These are phyloP conservation scores for Lasioglossum pauxillum DNA, from an alignment of 2,888 invertebrate species.

Conservation along the genomic window DNA sequence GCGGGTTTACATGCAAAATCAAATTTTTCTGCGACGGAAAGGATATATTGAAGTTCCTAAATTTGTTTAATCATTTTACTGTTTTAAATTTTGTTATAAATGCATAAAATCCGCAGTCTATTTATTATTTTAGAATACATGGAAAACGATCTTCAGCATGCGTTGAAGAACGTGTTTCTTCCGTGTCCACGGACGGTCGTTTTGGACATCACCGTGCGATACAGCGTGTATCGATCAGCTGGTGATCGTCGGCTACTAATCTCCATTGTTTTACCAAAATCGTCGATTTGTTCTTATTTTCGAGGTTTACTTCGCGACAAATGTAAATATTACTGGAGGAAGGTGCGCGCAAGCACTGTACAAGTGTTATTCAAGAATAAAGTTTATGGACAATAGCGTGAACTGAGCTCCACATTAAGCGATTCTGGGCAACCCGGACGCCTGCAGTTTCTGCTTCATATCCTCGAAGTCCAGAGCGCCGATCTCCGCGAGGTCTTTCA, in stretches of 20 bases:
- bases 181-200: not conserved
- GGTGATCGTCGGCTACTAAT: conserved; percentile 8
- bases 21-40: not conserved
- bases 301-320: not conserved
- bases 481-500: conserved; percentile 69
- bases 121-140: conserved; percentile 7
- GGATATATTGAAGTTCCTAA: not conserved
- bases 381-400: conserved; percentile 39
- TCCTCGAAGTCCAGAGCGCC: conserved; percentile 70
- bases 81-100: not conserved
- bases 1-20: not conserved
- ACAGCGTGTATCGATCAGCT: conserved; percentile 34
- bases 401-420: not conserved
- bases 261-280: not conserved
- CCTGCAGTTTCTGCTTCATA: conserved; percentile 73
- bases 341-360: conserved; percentile 49
- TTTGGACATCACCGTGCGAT: conserved; percentile 14
- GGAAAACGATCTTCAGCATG: conserved; percentile 16
- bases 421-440: conserved; percentile 65
- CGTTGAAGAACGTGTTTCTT: conserved; percentile 17
- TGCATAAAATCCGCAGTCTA: not conserved
- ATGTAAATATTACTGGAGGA: conserved; percentile 23
- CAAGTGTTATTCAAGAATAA: conserved; percentile 60
- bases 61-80: not conserved
- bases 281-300: not conserved